Conservation (phyloP, 2,888 invertebrate species). For the Drosophila aldrichi region DNA sequence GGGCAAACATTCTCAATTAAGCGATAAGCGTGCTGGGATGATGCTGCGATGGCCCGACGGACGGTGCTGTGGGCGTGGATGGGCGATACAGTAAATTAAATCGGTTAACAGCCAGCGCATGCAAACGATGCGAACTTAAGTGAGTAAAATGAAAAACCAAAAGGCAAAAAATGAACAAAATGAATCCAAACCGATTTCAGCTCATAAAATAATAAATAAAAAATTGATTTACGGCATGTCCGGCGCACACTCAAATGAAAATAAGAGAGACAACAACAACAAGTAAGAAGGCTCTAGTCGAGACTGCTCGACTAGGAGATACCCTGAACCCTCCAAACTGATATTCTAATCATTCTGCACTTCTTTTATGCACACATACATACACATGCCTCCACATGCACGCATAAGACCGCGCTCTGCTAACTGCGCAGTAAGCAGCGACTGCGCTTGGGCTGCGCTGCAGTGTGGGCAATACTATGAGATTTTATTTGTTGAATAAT, state of each 20-base stretch:
- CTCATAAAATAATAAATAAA: constrained; percentile 81
- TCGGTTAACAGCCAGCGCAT: constrained; percentile 60
- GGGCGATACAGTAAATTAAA: constrained; percentile 74
- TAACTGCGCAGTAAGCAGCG: too few species aligned
- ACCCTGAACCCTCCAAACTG: too few species aligned
- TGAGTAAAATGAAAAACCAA: constrained; percentile 42
- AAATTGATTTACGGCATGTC: constrained; percentile 77
- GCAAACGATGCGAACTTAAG: constrained; percentile 75
- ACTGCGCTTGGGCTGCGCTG: too few species aligned
- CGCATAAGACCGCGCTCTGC: too few species aligned
- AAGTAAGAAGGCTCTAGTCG: too few species aligned
- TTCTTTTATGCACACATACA: too few species aligned
- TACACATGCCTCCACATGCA: too few species aligned
- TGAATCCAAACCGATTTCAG: constrained; percentile 55
- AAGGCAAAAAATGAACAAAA: constrained; percentile 6
- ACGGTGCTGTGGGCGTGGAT: constrained; percentile 10
- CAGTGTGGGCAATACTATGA: too few species aligned
- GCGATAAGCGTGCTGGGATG: constrained; percentile 40
- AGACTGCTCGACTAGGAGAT: too few species aligned
- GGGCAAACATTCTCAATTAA: constrained; percentile 61
- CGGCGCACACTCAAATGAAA: constrained; percentile 29
- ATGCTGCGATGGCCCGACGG: not conserved
- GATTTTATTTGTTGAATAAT: too few species aligned
- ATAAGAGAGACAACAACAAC: not conserved
- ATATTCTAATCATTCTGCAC: too few species aligned